Conservation (phyloP, 2,888 invertebrate species). For the Synanthedon myopaeformis region DNA sequence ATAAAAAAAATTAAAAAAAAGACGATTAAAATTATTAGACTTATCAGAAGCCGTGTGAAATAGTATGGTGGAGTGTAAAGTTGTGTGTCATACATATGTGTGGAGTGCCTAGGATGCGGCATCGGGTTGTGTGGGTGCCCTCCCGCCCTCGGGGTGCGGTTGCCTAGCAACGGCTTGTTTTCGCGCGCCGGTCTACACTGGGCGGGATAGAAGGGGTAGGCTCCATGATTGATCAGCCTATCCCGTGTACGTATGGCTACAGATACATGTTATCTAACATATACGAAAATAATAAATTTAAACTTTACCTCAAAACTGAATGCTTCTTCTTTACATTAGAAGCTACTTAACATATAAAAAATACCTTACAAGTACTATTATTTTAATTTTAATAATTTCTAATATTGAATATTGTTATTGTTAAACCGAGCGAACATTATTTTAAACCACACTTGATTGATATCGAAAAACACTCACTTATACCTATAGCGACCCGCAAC, state of each 20-base stretch:
- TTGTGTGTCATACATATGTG: conserved; percentile 43
- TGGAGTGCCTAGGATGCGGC: conserved; percentile 44
- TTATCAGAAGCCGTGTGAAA: neutral
- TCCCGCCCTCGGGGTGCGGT: conserved; percentile 25
- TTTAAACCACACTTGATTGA: too few relatives aligned
- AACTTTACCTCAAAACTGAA: too few relatives aligned
- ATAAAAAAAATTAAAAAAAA: neutral
- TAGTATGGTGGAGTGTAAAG: conserved; percentile 9
- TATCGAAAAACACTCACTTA: too few relatives aligned
- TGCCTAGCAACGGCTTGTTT: conserved; percentile 66
- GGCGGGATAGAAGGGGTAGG: conserved; percentile 68
- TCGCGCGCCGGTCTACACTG: conserved; percentile 48
- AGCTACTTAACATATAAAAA: too few relatives aligned
- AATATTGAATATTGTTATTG: too few relatives aligned
- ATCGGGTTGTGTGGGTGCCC: conserved; percentile 30
- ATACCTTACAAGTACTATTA: too few relatives aligned
- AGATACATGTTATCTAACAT: conserved; percentile 28
- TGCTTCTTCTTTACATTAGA: too few relatives aligned
- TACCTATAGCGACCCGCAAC: too few relatives aligned
- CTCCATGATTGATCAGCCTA: conserved; percentile 70
- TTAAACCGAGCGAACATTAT: too few relatives aligned
- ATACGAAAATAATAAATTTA: conserved; percentile 16
- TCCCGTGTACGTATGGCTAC: conserved; percentile 58
- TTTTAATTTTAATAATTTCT: too few relatives aligned
- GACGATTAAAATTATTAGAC: neutral